Percentiles rank a stretch among this genome's conserved stretches.
Conservation (phyloP, 2,797 vertebrate species). For the Pseudomugil tenellus region DNA sequence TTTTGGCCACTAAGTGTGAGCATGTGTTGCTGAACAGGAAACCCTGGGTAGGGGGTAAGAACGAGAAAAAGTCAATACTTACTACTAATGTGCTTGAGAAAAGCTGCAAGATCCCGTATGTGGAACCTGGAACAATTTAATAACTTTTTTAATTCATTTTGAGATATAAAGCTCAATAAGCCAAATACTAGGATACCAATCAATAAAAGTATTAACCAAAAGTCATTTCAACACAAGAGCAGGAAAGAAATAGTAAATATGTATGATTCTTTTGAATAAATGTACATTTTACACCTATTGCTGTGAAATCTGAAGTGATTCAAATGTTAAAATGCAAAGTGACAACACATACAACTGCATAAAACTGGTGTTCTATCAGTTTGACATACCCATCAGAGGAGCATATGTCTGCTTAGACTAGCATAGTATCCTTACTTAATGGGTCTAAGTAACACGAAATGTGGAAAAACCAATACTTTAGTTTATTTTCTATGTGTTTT, state of each 20-base stretch:
- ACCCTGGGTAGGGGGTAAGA: slow-evolving; percentile 9
- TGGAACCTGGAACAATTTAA: slow-evolving; percentile 85
- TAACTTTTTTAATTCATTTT: neutral
- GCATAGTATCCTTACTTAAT: too few relatives aligned
- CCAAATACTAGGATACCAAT: neutral
- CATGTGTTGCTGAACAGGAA: slow-evolving; percentile 27
- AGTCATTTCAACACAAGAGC: neutral
- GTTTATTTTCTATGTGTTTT: too few relatives aligned
- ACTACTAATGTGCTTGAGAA: slow-evolving; percentile 96
- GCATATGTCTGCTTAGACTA: too few relatives aligned
- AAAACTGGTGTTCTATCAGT: too few relatives aligned
- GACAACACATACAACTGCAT: neutral
- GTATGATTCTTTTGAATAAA: too few relatives aligned
- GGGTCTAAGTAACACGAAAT: too few relatives aligned
- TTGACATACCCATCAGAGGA: too few relatives aligned
- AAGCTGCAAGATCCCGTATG: slow-evolving; percentile 93
- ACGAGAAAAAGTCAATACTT: slow-evolving; percentile 77
- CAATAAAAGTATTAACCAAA: neutral
- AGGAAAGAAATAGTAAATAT: neutral
- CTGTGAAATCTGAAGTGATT: neutral
- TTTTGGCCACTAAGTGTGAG: slow-evolving; percentile 34
- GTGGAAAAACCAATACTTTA: too few relatives aligned
- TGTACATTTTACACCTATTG: too few relatives aligned
- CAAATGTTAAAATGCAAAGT: neutral
- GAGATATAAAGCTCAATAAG: neutral